A percentile compares a stretch with the other conserved stretches of the same genome.
Conservation (phyloP, 2,797 vertebrate genomes). For the Phataginus tetradactyla region DNA sequence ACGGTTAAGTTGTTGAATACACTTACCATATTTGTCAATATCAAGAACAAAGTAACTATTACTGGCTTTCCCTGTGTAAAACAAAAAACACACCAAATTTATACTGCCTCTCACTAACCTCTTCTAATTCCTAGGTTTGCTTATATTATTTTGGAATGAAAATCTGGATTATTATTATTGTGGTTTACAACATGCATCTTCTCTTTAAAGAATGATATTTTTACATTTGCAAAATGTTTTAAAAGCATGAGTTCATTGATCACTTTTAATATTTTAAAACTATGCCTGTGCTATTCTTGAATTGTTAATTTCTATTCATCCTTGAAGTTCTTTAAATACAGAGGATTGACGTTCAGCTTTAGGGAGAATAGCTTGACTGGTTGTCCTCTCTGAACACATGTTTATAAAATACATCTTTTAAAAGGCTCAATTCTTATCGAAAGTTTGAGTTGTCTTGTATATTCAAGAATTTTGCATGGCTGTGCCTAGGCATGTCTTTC, state of each 20-base stretch:
- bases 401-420: background rate
- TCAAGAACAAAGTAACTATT: background rate
- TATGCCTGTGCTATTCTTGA: background rate
- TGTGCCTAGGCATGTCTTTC: background rate
- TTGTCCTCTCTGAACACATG: background rate
- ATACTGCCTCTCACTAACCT: background rate
- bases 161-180: background rate
- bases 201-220: background rate
- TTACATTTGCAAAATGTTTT: background rate
- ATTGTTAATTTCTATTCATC: background rate
- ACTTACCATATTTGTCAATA: background rate
- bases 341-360: background rate
- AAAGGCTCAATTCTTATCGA: background rate
- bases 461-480: background rate
- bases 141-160: conserved; percentile 20
- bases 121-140: background rate
- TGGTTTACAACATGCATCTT: background rate
- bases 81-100: background rate
- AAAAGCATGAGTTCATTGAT: background rate
- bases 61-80: background rate
- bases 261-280: background rate
- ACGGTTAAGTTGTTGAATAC: background rate
- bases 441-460: background rate
- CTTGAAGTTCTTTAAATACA: background rate
- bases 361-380: background rate